phyloP scores from a whole-genome alignment of 2,113 vertebrate species.

The Scophthalmus maximus region DNA sequence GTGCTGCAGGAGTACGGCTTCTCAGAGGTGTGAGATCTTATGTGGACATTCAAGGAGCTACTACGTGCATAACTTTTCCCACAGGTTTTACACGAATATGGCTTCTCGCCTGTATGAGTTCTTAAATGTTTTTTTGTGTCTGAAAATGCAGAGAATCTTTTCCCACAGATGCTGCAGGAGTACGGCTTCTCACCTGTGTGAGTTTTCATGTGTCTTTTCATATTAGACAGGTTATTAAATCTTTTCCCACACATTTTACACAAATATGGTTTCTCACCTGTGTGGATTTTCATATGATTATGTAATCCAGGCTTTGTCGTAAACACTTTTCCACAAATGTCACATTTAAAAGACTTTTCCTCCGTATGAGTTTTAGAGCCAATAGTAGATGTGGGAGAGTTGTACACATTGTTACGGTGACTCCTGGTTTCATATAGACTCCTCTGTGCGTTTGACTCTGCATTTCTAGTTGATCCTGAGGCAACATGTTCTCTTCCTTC shows the following conservation, averaged over 20 bases:
- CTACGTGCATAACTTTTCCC: neutral
- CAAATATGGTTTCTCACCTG: neutral
- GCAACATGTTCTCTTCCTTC: neutral
- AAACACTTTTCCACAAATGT: neutral
- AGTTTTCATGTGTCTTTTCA: neutral
- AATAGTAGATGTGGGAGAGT: neutral
- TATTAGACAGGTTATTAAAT: fast-evolving
- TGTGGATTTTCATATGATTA: neutral
- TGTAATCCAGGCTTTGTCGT: fast-evolving
- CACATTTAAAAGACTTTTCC: neutral
- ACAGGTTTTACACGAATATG: neutral
- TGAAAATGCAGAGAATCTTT: neutral
- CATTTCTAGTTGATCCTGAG: neutral
- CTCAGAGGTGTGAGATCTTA: neutral
- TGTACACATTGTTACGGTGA: neutral
- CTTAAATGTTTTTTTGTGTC: neutral
- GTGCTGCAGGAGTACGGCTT: neutral
- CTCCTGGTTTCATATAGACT: neutral
- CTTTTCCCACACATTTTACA: neutral
- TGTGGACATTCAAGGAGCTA: neutral
- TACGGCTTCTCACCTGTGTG: constrained; percentile 8
- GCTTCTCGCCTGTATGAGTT: neutral
- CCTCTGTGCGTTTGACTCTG: neutral
- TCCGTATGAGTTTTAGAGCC: too few relatives aligned
- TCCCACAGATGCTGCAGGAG: neutral